phyloP scores from a whole-genome alignment of 2,113 vertebrate genomes.

The Micronycteris hirsuta region DNA sequence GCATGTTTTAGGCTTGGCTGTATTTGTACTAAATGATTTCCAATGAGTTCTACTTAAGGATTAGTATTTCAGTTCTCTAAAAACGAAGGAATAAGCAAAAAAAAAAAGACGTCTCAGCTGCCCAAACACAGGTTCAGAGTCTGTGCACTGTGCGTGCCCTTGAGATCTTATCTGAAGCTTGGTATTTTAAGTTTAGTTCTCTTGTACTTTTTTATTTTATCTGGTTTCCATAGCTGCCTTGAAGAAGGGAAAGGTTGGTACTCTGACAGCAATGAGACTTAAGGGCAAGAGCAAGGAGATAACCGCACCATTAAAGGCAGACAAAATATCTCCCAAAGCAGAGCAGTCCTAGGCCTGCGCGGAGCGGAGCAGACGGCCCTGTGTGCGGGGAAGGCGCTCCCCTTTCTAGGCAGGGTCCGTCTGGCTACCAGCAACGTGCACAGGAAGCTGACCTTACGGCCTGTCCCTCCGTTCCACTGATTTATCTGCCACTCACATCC shows the following conservation, averaged over 20 bases:
- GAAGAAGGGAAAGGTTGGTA: neutral
- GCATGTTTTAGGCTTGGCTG: neutral
- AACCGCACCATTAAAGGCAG: neutral
- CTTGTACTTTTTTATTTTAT: neutral
- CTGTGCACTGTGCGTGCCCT: neutral
- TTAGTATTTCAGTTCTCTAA: neutral
- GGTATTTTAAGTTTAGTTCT: slow-evolving; percentile 12
- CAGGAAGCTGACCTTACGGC: accelerated
- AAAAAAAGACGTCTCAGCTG: neutral
- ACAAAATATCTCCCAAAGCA: neutral
- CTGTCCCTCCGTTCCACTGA: neutral
- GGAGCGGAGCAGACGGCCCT: neutral
- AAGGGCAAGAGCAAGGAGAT: neutral
- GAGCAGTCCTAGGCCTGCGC: neutral
- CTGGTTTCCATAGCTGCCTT: slow-evolving; percentile 13
- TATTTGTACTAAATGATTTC: neutral
- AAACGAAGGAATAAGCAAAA: neutral
- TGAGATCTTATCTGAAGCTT: neutral
- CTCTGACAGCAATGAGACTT: neutral
- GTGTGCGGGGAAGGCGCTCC: neutral
- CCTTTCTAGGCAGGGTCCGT: no score
- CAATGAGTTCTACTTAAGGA: neutral
- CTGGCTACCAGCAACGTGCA: neutral
- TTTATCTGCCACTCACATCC: neutral
- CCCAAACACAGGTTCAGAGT: neutral